Evolutionary conservation across 2,797 vertebrate genomes (phyloP).

Genomic region (Schizopygopsis pylzovi): DNA sequence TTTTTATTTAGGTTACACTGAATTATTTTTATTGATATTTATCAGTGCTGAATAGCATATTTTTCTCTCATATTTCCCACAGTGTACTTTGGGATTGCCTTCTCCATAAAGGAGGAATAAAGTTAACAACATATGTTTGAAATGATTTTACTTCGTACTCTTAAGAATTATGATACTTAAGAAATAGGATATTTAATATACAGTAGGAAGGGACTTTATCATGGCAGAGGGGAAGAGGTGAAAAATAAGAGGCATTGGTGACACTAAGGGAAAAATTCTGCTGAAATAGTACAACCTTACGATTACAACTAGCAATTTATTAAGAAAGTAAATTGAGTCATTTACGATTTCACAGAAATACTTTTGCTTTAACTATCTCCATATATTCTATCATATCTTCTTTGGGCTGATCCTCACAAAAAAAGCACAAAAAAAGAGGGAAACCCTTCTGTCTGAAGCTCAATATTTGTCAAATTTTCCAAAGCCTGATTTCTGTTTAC

Average conservation of each 20-base stretch:
- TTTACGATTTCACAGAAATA: neutral
- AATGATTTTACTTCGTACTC: neutral
- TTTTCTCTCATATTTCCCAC: neutral
- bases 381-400: neutral
- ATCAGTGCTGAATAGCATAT: neutral
- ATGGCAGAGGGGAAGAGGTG: neutral
- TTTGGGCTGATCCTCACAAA: too few species aligned
- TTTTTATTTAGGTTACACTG: neutral
- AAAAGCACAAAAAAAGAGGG: neutral
- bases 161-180: neutral
- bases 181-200: neutral
- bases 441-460: neutral
- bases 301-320: neutral
- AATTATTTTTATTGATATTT: neutral
- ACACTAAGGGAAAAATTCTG: neutral
- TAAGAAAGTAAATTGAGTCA: neutral
- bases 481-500: slow-evolving; percentile 34
- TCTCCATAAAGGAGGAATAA: neutral
- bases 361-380: neutral
- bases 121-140: neutral
- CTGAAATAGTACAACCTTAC: neutral
- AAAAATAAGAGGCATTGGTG: neutral
- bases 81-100: neutral
- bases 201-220: neutral
- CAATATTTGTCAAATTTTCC: neutral